Base-by-base conservation (phyloP, 1,140 invertebrate species). In the Dendroctonus ponderosae region DNA sequence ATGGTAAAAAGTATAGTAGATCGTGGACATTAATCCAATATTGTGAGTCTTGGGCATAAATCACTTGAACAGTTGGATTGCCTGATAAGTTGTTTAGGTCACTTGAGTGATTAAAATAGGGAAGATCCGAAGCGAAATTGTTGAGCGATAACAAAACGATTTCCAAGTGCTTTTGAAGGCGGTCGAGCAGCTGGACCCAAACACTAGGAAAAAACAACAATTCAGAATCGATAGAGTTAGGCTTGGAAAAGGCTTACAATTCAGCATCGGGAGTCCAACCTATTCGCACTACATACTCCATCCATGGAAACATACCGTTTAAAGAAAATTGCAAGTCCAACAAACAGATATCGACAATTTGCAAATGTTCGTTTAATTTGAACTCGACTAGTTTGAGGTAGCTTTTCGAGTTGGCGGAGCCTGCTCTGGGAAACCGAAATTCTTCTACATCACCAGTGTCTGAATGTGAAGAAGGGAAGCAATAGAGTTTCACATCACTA, bases 11-110 rank as follows among this genome's bases (percentile, higher is more conserved):
- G 77, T 93, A 85, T 0, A 97, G 80, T 60, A 96, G 84, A 79
- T 97, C 93, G 79, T 96, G 91, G 0, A 96, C 87, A 80, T 96
- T 97, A 43, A 97, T 90, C 94, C 94, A 97, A 14, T 90, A 86
- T 39, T 85, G 80, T 7, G 87, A 87, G 42, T 82, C 83, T 71
- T 93, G 88, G n/a, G 88, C 85, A 74, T 89, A 87, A 67, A 89
- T 84, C 6, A 90, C 86, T 77, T 89, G 85, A 12, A 86, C 76
- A 42, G 77, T 71, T 26, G 73, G 74, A 68, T 69, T 73, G 41
- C 71, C 71, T 6, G 56, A 59, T 14, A 62, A 8, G 46, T 67
- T 60, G 11, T 70, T 70, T 42, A 69, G 59, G 41, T 52, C 75
- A 62, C 69, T 62, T 12, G 63, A 62, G 46, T 74, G 71, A 62